Evolutionary conservation across 2,797 vertebrate species (phyloP).

Genomic region (Cryptoprocta ferox): DNA sequence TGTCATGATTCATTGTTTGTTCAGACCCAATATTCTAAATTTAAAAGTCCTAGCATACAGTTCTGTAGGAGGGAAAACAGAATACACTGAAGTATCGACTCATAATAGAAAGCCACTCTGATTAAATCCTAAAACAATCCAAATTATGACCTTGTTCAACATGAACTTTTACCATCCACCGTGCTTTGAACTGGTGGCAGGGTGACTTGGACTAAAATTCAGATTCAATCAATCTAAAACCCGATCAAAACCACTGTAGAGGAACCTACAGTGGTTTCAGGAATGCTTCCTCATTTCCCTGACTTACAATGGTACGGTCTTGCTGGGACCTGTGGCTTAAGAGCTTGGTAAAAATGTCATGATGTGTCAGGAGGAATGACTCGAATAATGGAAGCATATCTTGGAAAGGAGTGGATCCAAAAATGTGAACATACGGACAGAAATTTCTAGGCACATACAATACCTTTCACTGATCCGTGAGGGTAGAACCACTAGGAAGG

Average conservation of each 20-base stretch:
- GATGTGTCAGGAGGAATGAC: not conserved
- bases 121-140: not conserved
- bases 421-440: not conserved
- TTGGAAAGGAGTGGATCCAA: not conserved
- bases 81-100: constrained; percentile 70
- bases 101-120: constrained; percentile 18
- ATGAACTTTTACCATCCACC: not conserved
- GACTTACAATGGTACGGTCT: not conserved
- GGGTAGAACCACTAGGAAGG: not conserved
- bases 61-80: constrained; percentile 56
- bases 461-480: not conserved
- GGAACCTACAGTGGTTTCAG: not conserved
- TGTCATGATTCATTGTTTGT: constrained; percentile 74
- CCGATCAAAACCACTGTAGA: not conserved
- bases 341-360: not conserved
- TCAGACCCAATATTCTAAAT: constrained; percentile 76
- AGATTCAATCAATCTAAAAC: constrained; percentile 27
- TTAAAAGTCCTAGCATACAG: constrained; percentile 75
- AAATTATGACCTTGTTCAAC: constrained; percentile 14
- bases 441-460: not conserved
- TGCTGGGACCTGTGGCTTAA: not conserved
- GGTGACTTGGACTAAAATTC: not conserved
- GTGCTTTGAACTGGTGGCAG: not conserved
- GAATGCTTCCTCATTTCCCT: not conserved
- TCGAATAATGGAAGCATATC: not conserved